phyloP scores from a whole-genome alignment of 2,797 vertebrate species.

The Cetoscarus ocellatus region DNA sequence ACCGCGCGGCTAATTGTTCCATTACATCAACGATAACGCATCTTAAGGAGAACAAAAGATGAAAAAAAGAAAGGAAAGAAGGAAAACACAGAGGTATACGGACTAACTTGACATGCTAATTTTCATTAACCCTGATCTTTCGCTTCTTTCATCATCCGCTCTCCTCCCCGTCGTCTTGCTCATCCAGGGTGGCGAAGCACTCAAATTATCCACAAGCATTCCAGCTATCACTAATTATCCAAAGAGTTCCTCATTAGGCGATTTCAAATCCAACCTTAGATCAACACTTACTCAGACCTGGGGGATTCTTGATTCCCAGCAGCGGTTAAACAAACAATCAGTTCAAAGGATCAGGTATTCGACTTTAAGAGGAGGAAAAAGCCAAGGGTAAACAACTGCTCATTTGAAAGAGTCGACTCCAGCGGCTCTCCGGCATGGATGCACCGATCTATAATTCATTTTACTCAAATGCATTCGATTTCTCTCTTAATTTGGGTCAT shows the following conservation, averaged over 20 bases:
- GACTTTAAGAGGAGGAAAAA: constrained; percentile 74
- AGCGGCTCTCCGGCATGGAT: constrained; percentile 64
- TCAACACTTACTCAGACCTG: constrained; percentile 86
- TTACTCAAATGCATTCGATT: constrained; percentile 70
- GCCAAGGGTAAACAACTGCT: constrained; percentile 86
- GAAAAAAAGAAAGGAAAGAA: constrained; percentile 51
- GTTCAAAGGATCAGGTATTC: constrained; percentile 86
- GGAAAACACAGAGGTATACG: constrained; percentile 76
- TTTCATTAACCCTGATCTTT: constrained; percentile 85
- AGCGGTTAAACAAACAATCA: constrained; percentile 87
- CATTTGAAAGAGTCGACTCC: constrained; percentile 81
- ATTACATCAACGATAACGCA: constrained; percentile 88
- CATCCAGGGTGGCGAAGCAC: constrained; percentile 77
- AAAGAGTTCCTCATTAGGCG: constrained; percentile 90
- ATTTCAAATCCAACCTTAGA: constrained; percentile 88
- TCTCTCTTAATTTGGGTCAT: constrained; percentile 69
- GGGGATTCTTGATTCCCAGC: constrained; percentile 87
- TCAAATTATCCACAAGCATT: constrained; percentile 89
- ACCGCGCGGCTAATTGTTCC: constrained; percentile 87
- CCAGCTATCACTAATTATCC: constrained; percentile 84
- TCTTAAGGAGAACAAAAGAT: constrained; percentile 81
- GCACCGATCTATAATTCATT: constrained; percentile 82
- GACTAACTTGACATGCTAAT: constrained; percentile 85
- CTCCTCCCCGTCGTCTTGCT: constrained; percentile 56
- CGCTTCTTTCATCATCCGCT: constrained; percentile 82